Conservation (phyloP, 2,797 vertebrate species). For the Leptatherina wallacei region DNA sequence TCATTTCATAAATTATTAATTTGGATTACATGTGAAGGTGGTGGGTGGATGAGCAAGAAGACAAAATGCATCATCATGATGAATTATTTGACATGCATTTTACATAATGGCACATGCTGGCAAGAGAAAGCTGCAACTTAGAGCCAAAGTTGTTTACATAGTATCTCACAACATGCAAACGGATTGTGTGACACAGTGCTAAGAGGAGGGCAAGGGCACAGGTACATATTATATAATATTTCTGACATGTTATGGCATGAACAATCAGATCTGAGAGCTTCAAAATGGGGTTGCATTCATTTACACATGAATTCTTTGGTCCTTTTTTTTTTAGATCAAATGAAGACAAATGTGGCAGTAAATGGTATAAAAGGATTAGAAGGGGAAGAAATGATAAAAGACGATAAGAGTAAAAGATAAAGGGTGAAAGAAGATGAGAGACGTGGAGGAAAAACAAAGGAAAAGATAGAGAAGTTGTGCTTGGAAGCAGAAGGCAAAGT, state of each 20-base stretch:
- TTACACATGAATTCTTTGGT: conserved; percentile 9
- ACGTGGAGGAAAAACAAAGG: conserved; percentile 4
- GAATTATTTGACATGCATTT: conserved; percentile 63
- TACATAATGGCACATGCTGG: conserved; percentile 62
- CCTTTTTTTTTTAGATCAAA: not conserved
- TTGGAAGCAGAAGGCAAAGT: conserved; percentile 45
- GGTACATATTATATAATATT: conserved; percentile 43
- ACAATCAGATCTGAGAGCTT: not conserved
- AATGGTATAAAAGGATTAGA: not conserved
- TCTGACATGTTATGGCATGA: conserved; percentile 44
- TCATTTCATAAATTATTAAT: conserved; percentile 53
- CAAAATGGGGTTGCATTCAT: not conserved
- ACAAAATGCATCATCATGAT: conserved; percentile 56
- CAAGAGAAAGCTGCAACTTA: conserved; percentile 45
- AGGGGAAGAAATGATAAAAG: not conserved
- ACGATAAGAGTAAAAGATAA: not conserved
- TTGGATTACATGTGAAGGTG: conserved; percentile 29
- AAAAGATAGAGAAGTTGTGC: conserved; percentile 30
- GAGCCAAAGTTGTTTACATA: conserved; percentile 58
- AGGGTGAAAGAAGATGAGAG: conserved; percentile 10
- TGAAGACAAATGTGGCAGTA: not conserved
- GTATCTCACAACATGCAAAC: conserved; percentile 57
- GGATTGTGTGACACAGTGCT: conserved; percentile 54
- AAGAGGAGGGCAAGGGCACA: conserved; percentile 34
- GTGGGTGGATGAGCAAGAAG: conserved; percentile 44